Evolutionary conservation across 2,797 vertebrate species (phyloP), one percentile per base, ranked within the genome.

Genomic region (Denticeps clupeoides): DNA sequence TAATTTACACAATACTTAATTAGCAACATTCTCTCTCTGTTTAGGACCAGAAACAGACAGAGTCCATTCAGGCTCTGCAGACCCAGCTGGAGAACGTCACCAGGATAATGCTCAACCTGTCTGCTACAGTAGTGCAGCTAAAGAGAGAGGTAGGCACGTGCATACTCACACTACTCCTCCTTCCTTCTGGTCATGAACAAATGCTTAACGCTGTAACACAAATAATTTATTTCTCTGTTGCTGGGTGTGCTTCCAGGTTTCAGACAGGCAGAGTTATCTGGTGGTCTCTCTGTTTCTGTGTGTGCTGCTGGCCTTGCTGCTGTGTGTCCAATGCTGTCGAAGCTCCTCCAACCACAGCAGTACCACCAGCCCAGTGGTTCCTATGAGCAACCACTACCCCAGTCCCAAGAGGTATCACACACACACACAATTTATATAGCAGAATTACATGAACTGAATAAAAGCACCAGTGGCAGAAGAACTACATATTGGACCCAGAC

Each of bases 41-140:
- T 15, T 66, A 99, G 95, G 95, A 99, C 61, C 90, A 91, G 72
- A 87, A 84, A 51, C 94, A 99, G 61, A 97, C 93, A 0, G 95
- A 99, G 62, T 89, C 90, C 22, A 99, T 99, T 68, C 91, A 95
- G 57, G 53, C 89, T 46, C 72, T 98, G 7, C 95, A 97, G 70
- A 87, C 74, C 51, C 93, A 99, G 49, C 78, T 99, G 69, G 86
- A 83, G 76, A 92, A 91, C 22, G 67, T 97, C 80, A 93, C 91
- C 1, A 88, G 83, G 41, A 79, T 98, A 15, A 87, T 91, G 74
- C 79, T 88, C 42, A 98, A 97, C 45, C 82, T 99, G 47, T 91
- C 92, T 2, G 25, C 60, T 1, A 83, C 86, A 1, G 87, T 96
- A 44, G 59, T 62, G 3, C 86, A 90, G 51, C 67, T 99, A 48